These are phyloP conservation scores for Myotis daubentonii DNA, from an alignment of 2,797 vertebrate genomes.

Conservation along the genomic window DNA sequence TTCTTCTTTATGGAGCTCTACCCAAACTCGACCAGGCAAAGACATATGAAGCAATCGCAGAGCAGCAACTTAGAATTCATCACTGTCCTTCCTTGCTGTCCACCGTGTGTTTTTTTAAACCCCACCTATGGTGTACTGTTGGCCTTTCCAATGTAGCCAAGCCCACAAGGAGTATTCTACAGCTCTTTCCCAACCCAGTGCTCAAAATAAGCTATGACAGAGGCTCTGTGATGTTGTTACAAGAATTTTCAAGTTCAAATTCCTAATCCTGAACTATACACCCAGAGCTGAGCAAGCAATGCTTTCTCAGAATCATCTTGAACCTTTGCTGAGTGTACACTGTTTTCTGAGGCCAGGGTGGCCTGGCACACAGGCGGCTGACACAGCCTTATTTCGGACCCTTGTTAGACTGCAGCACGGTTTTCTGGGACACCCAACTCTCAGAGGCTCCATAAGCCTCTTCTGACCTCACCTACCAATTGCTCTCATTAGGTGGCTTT, in stretches of 20 bases:
- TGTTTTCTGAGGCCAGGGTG: not conserved
- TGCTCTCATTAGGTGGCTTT: not conserved
- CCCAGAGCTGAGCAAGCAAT: not conserved
- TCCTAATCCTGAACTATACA: not conserved
- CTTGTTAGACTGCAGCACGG: not conserved
- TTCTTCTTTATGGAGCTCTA: not conserved
- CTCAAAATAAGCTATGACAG: not conserved
- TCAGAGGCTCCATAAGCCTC: no score
- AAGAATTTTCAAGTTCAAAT: not conserved
- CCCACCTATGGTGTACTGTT: not conserved
- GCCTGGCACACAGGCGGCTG: fast-evolving
- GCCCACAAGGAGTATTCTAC: not conserved
- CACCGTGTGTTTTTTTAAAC: not conserved
- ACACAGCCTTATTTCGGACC: fast-evolving
- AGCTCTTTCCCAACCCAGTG: not conserved
- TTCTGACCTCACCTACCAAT: fast-evolving
- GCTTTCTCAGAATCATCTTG: not conserved
- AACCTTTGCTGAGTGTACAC: not conserved
- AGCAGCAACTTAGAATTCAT: not conserved
- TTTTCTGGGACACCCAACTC: not conserved
- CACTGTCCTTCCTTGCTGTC: not conserved
- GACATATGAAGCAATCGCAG: not conserved
- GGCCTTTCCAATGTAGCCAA: not conserved
- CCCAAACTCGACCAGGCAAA: not conserved
- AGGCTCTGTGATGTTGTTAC: not conserved